A percentile compares a stretch with the other conserved stretches of the same genome.
These are phyloP conservation scores for Caradrina kadenii DNA, from an alignment of 2,888 invertebrate genomes.

Conservation along the genomic window DNA sequence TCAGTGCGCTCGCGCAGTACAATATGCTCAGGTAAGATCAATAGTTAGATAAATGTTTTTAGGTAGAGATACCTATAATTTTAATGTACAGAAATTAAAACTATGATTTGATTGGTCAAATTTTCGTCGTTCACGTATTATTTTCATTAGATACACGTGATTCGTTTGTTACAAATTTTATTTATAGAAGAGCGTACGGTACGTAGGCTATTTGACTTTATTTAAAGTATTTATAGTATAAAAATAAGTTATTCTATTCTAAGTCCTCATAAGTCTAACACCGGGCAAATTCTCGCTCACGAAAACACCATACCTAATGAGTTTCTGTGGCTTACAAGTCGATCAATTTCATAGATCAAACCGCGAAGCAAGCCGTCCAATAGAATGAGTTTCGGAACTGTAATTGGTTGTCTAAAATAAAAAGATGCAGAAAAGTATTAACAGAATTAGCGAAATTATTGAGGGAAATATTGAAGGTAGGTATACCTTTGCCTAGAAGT, in stretches of 20 bases:
- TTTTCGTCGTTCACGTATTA: not conserved
- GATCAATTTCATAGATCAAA: not conserved
- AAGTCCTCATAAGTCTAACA: not conserved
- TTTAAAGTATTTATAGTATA: not conserved
- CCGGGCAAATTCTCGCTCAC: not conserved
- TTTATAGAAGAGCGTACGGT: not conserved
- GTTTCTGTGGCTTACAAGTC: not conserved
- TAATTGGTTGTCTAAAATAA: not conserved
- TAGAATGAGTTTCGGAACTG: not conserved
- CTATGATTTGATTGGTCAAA: not conserved
- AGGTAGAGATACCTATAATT: not conserved
- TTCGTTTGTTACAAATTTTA: conserved; percentile 13
- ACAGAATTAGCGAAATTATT: no score
- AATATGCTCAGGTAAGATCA: conserved; percentile 79
- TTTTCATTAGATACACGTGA: conserved; percentile 30
- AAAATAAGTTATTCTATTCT: not conserved
- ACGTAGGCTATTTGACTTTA: not conserved
- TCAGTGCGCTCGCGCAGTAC: conserved; percentile 80
- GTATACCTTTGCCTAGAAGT: no score
- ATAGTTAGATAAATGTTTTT: no score
- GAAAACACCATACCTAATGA: not conserved
- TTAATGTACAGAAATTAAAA: not conserved
- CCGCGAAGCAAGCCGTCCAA: not conserved
- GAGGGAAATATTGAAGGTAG: no score
- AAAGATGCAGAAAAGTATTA: not conserved